Evolutionary conservation across 2,888 invertebrate genomes (phyloP), one percentile per base, ranked within the genome.

Genomic region (Thelaira solivaga): DNA sequence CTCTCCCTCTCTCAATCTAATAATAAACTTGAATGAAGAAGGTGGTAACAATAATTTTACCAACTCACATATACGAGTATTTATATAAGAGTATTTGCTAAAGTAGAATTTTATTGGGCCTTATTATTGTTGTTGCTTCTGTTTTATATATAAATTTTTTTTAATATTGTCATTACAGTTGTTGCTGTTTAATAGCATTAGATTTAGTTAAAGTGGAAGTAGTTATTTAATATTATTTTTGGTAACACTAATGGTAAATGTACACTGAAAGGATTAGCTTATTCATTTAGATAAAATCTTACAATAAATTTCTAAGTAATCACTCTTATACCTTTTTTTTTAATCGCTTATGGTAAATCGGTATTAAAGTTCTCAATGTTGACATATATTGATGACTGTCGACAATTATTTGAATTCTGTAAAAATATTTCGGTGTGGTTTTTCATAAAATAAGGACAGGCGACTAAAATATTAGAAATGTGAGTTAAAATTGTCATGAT

Each of bases 111-210:
- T 22, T 34, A 69, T 47, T 76, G 49, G 29, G 41, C 20, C 62
- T 47, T 68, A 68, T 69, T 75, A 61, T 64, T 64, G 31, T 65
- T 59, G 47, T 55, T 67, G 29, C 13, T 57, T 13, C 20, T 51
- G n/a, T n/a, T 31, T 34, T 47, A 2, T n/a, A n/a, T n/a, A n/a
- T n/a, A n/a, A n/a, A n/a, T n/a, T n/a, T n/a, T n/a, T n/a, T n/a
- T n/a, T 55, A 51, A 51, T 68, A 39, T 62, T 55, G 18, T 47
- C 45, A 39, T 64, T 64, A 36, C 31, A 36, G 29, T 51, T 68
- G 49, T 49, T 51, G 68, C 13, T 62, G 26, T 73, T 71, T 76
- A 72, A 72, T 72, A 49, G 65, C 67, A 61, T 67, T 72, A 41
- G 47, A 53, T 67, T 45, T 31, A 65, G 36, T 67, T 67, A 55